Conservation (phyloP, 2,113 vertebrate genomes). For the Petaurus breviceps region DNA sequence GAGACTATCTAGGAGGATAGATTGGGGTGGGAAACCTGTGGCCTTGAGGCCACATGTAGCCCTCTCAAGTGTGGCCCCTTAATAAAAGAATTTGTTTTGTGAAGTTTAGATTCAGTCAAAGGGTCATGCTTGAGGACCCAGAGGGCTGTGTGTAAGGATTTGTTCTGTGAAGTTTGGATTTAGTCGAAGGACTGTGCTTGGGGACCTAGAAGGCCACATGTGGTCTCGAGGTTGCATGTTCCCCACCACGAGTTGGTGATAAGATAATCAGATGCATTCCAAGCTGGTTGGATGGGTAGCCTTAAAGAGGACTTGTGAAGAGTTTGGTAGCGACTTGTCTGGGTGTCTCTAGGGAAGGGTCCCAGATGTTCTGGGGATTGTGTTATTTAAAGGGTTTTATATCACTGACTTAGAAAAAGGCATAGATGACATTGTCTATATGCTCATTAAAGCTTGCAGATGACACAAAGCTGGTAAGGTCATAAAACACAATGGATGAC, state of each 20-base stretch:
- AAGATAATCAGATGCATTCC: neutral
- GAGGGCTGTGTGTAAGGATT: too few relatives aligned
- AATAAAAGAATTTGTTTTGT: too few relatives aligned
- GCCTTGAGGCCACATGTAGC: too few relatives aligned
- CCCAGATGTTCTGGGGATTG: neutral
- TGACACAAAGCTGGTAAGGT: neutral
- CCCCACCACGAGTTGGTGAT: too few relatives aligned
- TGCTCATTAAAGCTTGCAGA: neutral
- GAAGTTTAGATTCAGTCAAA: too few relatives aligned
- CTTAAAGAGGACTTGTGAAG: neutral
- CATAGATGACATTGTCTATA: neutral
- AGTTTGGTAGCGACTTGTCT: neutral
- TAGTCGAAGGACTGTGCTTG: too few relatives aligned
- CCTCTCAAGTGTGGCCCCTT: too few relatives aligned
- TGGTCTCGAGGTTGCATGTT: too few relatives aligned
- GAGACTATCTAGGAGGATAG: neutral
- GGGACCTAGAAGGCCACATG: too few relatives aligned
- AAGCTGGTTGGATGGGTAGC: neutral
- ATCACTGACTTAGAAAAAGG: neutral
- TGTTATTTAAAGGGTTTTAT: neutral
- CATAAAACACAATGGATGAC: neutral
- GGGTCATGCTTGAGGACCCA: too few relatives aligned
- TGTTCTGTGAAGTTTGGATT: too few relatives aligned
- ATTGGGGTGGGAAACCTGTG: too few relatives aligned
- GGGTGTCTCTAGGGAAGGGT: neutral